Conservation (phyloP, 2,113 vertebrate genomes). For the Mystacornis crossleyi region DNA sequence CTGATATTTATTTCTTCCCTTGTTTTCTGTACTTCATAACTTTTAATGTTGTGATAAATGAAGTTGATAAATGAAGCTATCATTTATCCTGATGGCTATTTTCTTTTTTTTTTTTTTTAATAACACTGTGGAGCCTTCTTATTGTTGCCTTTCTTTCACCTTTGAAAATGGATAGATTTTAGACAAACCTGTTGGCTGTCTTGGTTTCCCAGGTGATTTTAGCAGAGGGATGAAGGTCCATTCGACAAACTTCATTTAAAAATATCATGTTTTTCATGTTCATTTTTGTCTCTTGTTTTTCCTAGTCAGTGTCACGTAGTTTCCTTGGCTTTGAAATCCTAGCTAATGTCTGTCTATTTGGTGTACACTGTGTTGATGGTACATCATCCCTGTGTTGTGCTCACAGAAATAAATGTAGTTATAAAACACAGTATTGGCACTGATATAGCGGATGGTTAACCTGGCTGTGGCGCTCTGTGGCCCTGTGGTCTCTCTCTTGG, state of each 20-base stretch:
- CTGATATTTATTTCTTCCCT: neutral
- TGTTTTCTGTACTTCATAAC: neutral
- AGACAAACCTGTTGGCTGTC: neutral
- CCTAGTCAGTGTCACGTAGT: neutral
- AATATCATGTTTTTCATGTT: neutral
- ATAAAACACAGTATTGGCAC: neutral
- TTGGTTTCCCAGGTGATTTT: neutral
- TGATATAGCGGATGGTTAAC: neutral
- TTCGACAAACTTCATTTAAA: neutral
- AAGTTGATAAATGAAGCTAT: neutral
- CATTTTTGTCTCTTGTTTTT: conserved; percentile 8
- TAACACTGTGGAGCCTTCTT: neutral
- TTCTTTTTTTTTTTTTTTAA: neutral
- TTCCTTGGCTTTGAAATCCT: conserved; percentile 21
- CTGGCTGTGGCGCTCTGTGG: neutral
- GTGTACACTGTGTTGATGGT: neutral
- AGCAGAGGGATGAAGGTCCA: neutral
- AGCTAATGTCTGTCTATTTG: neutral
- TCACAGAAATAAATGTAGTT: neutral
- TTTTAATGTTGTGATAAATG: neutral
- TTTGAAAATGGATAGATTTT: neutral
- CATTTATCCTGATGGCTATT: neutral
- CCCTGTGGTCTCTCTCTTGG: neutral
- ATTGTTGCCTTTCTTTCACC: neutral
- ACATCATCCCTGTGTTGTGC: neutral